Base-by-base conservation (phyloP, 1,140 invertebrate species). In the Rhizoglyphus robini region DNA sequence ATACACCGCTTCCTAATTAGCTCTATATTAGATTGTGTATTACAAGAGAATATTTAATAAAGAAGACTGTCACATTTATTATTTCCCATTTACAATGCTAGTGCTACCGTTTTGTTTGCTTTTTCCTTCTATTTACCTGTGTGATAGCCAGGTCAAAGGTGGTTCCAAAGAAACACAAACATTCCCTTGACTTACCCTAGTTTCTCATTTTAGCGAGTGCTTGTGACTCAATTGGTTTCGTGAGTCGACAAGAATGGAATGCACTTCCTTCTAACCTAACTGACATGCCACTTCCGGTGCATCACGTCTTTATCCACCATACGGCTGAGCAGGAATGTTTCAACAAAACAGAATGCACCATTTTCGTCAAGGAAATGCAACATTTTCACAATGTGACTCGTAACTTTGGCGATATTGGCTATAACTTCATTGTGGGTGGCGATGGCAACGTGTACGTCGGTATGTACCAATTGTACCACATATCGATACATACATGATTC, bases 251-350 rank as follows among this genome's bases (percentile, higher is more conserved):
- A 13, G 46, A 31, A 36, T 69, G 68, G 68, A 54, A 60, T 4
- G 68, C 68, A 8, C 20, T 32, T 0, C n/a, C 29, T 0, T 29
- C 2, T 18, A 25, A 27, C 18, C 25, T 27, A 15, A 49, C 20
- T 5, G 25, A 13, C 5, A 47, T 67, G 59, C 23, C 15, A 18
- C 13, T 49, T n/a, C 85, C 87, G 2, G 82, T 87, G 1, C 80
- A 82, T 1, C 86, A 81, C 67, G 85, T 88, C 1, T 83, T 89
- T 65, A 73, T 76, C 31, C 75, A 76, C 65, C 75, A 76, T 60
- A 73, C 73, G 13, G 70, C 67, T 1, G 68, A 65, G 38, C 36
- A 20, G 13, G 60, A 57, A 11, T 74, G 72, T 63, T 63, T 27
- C n/a, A 68, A 65, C 20, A 48, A 68, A 30, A 47, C 64, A 3